Base-by-base conservation (phyloP, 2,113 vertebrate species). In the Rhagologus leucostigma region DNA sequence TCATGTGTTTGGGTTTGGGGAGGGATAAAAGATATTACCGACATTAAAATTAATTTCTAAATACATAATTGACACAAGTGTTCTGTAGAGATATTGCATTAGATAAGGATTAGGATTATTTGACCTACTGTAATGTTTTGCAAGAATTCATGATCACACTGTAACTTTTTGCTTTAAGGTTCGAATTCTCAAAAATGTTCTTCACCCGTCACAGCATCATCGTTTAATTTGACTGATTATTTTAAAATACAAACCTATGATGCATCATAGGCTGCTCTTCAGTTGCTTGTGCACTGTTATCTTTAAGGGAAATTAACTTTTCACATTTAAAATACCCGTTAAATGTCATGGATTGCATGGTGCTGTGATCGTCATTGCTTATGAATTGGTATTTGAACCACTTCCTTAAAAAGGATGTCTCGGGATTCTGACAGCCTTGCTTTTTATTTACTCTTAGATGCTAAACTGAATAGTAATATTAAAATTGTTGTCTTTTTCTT, bases 191-290 rank as follows among this genome's bases (percentile, higher is more conserved):
- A 57, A 10, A 70, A 74, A 33, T 39, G 18, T 69, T 93, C 41
- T 60, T 55, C 0, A 0, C 39, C 39, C 7, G 8, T 74, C 59
- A 49, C 1, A 13, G 62, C 29, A 6, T 52, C 39, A n/a, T 77
- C 2, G 35, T 62, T 67, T 88, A 52, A 63, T 67, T 67, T 62
- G 14, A 29, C 29, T 73, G 39, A 52, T 60, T 60, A 29, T 56
- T 90, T 90, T 67, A 32, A 74, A 67, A 37, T 41, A 52, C 24
- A 24, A 23, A 20, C 5, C 35, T 60, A 4, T 2, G 11, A 18
- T 74, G 27, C 11, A 14, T 29, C 52, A 37, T 30, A 47, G 37
- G 33, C 42, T 33, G 24, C 41, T 83, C 10, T 59, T 53, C 11
- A 20, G n/a, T 65, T 85, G 55, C 15, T 53, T 86, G 18, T 90